Evolutionary conservation across 2,797 vertebrate species (phyloP), one percentile per base, ranked within the genome.

Genomic region (Gallinago solitaria): DNA sequence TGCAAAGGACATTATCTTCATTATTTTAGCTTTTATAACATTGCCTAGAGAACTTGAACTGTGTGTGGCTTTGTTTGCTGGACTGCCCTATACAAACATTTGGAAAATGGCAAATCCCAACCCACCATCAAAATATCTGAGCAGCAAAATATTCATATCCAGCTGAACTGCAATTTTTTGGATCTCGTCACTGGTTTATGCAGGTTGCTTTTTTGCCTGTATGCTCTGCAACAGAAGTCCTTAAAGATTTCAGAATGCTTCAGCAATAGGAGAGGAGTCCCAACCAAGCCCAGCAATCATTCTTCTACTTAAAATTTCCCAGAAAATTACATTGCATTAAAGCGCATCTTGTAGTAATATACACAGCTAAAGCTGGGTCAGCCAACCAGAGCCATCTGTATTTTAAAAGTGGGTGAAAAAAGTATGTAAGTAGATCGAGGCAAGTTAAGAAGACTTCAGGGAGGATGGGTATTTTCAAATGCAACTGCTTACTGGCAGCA

Each of bases 31-130:
- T 91, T 93, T 89, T 76, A 11, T 59, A 65, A 25, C 25, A 18
- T 28, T 89, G 67, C 51, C 65, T 67, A 41, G 67, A 95, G 74
- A 89, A 54, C 32, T 90, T 74, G 20, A 67, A 41, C 51, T n/a
- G 23, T 45, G 35, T 16, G 35, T 17, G 47, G 54, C 47, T 90
- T 69, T 48, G 45, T 33, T 78, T 74, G 47, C 90, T 69, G 56
- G 81, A 67, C 63, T 37, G 27, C 19, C 24, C 56, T 65, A 24
- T 13, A 84, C 11, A 83, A 85, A 77, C 78, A 74, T 70, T 85
- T 93, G 68, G 70, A 89, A 87, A 93, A 96, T 50, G 68, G 50
- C 60, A 95, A 92, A 80, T 77, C 81, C 20, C 54, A 76, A 23
- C 11, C 17, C 61, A 64, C 57, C 53, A 11, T 77, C 53, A 43